Percentiles rank a stretch among this genome's conserved stretches.
Evolutionary conservation across 2,113 vertebrate species (phyloP).

Genomic region (Oryzias celebensis): DNA sequence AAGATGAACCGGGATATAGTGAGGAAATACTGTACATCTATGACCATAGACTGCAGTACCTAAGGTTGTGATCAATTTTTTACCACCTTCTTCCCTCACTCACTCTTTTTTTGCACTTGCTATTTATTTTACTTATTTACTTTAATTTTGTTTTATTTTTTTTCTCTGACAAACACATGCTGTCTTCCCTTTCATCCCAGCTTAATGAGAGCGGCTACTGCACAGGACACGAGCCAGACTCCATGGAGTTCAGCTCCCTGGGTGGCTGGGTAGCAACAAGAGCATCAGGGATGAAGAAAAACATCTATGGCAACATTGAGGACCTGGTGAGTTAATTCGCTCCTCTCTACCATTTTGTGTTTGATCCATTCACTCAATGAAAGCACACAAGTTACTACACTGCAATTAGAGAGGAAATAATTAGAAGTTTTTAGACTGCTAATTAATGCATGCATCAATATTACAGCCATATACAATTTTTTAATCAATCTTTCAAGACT

Average conservation of each 20-base stretch:
- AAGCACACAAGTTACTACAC: constrained; percentile 1
- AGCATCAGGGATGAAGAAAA: constrained; percentile 99
- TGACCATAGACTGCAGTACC: neutral
- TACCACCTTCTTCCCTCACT: neutral
- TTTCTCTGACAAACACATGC: constrained; percentile 17
- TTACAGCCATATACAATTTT: neutral
- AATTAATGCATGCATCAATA: neutral
- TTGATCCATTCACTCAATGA: constrained; percentile 3
- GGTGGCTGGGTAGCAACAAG: constrained; percentile 98
- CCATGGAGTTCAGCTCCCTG: constrained; percentile 97
- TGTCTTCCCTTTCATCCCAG: constrained; percentile 71
- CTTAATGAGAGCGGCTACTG: constrained; percentile 96
- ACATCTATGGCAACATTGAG: constrained; percentile 98
- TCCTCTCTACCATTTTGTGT: constrained; percentile 6
- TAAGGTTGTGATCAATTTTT: constrained; percentile 38
- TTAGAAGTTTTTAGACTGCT: constrained; percentile 16
- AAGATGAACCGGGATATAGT: too few relatives aligned
- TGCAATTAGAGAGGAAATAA: constrained; percentile 27
- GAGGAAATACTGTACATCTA: too few relatives aligned
- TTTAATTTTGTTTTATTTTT: constrained; percentile 20
- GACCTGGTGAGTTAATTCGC: constrained; percentile 84
- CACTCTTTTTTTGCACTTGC: constrained; percentile 37
- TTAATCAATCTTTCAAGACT: neutral
- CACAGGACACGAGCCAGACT: constrained; percentile 97
- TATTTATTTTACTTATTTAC: constrained; percentile 48